Evolutionary conservation across 2,113 vertebrate species (phyloP).

Genomic region (Rhabdomys dilectus): DNA sequence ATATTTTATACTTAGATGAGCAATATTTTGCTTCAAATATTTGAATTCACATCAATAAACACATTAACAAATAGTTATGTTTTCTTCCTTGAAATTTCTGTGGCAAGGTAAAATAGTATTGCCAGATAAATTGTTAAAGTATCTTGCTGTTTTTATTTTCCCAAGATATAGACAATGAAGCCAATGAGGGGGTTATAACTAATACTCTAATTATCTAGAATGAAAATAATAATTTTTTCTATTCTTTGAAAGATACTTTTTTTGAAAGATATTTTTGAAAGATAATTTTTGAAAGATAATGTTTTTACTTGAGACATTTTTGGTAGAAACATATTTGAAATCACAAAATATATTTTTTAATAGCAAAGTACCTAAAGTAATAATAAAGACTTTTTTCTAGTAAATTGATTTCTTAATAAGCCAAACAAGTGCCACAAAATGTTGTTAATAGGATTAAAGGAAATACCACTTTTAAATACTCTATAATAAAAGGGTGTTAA

Average conservation of each 20-base stretch:
- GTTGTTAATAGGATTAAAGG: background rate
- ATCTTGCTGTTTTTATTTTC: background rate
- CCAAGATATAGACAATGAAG: background rate
- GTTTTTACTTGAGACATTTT: background rate
- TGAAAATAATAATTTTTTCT: background rate
- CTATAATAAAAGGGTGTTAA: background rate
- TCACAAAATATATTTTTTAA: background rate
- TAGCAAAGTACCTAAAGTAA: background rate
- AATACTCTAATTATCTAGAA: background rate
- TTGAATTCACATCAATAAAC: background rate
- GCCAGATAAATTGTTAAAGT: background rate
- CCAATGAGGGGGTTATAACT: background rate
- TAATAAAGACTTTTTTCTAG: no score
- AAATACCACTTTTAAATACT: background rate
- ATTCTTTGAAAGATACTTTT: background rate
- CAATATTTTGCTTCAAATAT: background rate
- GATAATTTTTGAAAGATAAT: background rate
- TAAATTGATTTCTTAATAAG: background rate
- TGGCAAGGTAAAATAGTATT: background rate
- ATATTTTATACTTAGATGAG: background rate
- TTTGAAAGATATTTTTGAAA: background rate
- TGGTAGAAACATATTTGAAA: background rate
- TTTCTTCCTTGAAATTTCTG: background rate
- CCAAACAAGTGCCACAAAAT: background rate
- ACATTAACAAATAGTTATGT: background rate